phyloP scores from a whole-genome alignment of 2,113 vertebrate species.

The Tachysurus fulvidraco region DNA sequence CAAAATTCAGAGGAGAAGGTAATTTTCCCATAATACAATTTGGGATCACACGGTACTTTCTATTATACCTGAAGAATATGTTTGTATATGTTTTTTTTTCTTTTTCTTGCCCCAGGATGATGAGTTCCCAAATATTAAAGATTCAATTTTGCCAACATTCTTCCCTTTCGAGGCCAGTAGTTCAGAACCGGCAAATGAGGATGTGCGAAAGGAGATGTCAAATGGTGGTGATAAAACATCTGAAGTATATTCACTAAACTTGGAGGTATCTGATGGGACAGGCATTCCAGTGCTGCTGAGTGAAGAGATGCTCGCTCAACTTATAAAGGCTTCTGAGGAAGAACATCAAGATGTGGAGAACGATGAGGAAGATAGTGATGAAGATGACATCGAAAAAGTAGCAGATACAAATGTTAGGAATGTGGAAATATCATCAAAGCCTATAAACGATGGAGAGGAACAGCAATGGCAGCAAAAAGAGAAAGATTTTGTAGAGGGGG shows the following conservation, averaged over 20 bases:
- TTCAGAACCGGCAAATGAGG: constrained; percentile 64
- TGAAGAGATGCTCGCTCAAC: constrained; percentile 64
- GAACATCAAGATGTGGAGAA: constrained; percentile 57
- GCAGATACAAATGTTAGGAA: background rate
- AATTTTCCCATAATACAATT: background rate
- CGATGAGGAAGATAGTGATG: constrained; percentile 8
- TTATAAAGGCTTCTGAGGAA: constrained; percentile 63
- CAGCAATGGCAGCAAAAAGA: constrained; percentile 1
- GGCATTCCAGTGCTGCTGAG: constrained; percentile 66
- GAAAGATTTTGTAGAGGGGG: constrained; percentile 52
- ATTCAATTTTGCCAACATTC: constrained; percentile 60
- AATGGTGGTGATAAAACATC: constrained; percentile 43
- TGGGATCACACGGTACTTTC: background rate
- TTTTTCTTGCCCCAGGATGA: constrained; percentile 50
- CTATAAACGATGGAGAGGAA: background rate
- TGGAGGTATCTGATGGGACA: constrained; percentile 45
- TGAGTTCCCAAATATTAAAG: constrained; percentile 54
- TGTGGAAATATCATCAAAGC: constrained; percentile 12
- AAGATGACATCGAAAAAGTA: background rate
- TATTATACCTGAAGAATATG: background rate
- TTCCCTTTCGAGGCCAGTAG: constrained; percentile 62
- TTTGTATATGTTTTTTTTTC: background rate
- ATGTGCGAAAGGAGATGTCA: constrained; percentile 56
- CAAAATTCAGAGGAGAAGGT: constrained; percentile 65
- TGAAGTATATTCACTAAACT: constrained; percentile 35